Conservation (phyloP, 2,888 invertebrate species). For the Thalpophila matura region DNA sequence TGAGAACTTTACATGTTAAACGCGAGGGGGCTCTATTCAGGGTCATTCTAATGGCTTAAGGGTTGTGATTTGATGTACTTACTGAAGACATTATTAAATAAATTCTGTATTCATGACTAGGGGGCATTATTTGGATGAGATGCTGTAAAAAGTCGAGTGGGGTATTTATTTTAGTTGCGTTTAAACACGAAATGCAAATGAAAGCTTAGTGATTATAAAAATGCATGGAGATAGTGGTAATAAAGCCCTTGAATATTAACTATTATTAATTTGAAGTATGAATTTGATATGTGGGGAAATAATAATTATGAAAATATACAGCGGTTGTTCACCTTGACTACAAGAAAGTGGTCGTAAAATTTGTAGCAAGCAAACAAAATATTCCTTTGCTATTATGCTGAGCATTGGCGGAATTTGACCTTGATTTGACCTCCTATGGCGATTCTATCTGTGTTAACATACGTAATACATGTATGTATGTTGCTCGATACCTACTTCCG, state of each 20-base stretch:
- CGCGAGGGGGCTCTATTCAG: conserved; percentile 71
- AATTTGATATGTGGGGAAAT: no score
- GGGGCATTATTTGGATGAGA: conserved; percentile 13
- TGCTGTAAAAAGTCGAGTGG: background rate
- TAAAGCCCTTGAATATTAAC: no score
- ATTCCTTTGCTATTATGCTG: no score
- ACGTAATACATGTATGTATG: background rate
- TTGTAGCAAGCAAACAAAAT: no score
- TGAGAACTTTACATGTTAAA: conserved; percentile 70
- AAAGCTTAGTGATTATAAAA: no score
- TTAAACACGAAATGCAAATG: no score
- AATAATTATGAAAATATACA: no score
- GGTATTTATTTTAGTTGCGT: no score
- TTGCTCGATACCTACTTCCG: background rate
- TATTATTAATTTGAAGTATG: no score
- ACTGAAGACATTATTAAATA: conserved; percentile 37
- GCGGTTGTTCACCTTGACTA: no score
- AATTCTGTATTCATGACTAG: conserved; percentile 23
- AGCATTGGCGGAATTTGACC: background rate
- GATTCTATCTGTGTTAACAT: background rate
- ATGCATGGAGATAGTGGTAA: no score
- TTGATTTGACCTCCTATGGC: conserved; percentile 1
- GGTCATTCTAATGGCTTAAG: conserved; percentile 64
- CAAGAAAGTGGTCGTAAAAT: no score
- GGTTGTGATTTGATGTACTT: conserved; percentile 42